phyloP scores from a whole-genome alignment of 1,140 invertebrate genomes.

The Xylocopa sonorina region DNA sequence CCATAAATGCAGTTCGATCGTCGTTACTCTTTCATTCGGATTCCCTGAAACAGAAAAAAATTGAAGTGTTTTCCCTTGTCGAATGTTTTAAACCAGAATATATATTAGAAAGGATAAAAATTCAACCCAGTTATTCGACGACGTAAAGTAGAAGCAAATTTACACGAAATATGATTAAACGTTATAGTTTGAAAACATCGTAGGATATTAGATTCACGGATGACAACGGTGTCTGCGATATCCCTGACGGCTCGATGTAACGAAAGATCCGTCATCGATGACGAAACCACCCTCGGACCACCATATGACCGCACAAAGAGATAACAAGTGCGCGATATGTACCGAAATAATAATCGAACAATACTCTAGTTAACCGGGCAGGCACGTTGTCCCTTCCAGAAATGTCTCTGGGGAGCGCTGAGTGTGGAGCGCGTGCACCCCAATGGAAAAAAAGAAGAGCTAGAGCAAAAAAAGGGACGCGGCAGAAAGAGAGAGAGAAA shows the following conservation, averaged over 20 bases:
- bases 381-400: constrained; percentile 55
- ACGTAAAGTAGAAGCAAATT: not conserved
- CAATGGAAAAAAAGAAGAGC: constrained; percentile 45
- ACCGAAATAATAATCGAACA: constrained; percentile 83
- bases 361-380: constrained; percentile 80
- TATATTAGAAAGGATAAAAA: too few species aligned
- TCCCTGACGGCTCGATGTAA: not conserved
- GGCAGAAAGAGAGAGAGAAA: constrained; percentile 12
- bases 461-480: constrained; percentile 22
- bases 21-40: constrained; percentile 17
- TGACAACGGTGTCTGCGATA: not conserved
- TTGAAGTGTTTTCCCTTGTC: not conserved
- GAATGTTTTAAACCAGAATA: not conserved
- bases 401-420: constrained; percentile 62
- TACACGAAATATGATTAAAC: not conserved
- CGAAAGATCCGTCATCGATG: constrained; percentile 24
- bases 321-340: constrained; percentile 83
- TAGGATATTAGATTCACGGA: too few species aligned
- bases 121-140: not conserved
- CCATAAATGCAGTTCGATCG: not conserved
- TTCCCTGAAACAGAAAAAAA: not conserved
- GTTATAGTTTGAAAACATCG: too few species aligned
- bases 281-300: constrained; percentile 42
- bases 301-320: constrained; percentile 78
- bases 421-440: constrained; percentile 13